Base-by-base conservation (phyloP, 2,113 vertebrate genomes). In the Cyprinus carpio region DNA sequence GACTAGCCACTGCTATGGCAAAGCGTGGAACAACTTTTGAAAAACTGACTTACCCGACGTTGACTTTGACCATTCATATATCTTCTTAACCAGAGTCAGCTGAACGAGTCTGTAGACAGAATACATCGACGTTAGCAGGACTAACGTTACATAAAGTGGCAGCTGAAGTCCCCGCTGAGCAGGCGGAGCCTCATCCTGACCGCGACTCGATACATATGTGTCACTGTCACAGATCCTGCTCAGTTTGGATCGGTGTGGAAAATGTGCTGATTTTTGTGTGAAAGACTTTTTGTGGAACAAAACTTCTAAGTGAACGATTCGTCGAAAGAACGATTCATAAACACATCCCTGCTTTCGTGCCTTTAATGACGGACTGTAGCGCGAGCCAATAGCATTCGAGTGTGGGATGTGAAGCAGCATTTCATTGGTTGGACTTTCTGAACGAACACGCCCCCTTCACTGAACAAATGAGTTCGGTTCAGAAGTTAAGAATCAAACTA, bases 11-110 rank as follows among this genome's bases (percentile, higher is more conserved):
- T 56, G 29, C 40, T 8, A 56, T 43, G 11, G 16, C 43, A 4
- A 77, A 15, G 9, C 18, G 1, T 46, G 27, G 2, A 54, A 49
- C 25, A 20, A 20, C n/a, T 10, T 49, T 69, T 29, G 5, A 54
- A 31, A 82, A 72, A 25, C 20, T 10, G 40, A 69, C 67, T 58
- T 91, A 94, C 92, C 93, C 89, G 91, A 86, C 67, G 56, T 84
- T 46, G 34, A 31, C 71, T 56, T 89, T n/a, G 31, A 34, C 86
- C 89, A 86, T 83, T 77, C 34, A 90, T 90, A 86, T 58, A 89
- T 83, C 72, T 79, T 91, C 86, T 89, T 91, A 31, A 37, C 65
- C 67, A 88, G 54, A 4, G 60, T 54, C 11, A 90, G 49, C 58
- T 87, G 88, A 83, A 88, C 27, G 46, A 87, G n/a, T 86, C 88